Evolutionary conservation across 2,797 vertebrate species (phyloP), one percentile per base, ranked within the genome.

Genomic region (Parauchenoglanis punctatus): DNA sequence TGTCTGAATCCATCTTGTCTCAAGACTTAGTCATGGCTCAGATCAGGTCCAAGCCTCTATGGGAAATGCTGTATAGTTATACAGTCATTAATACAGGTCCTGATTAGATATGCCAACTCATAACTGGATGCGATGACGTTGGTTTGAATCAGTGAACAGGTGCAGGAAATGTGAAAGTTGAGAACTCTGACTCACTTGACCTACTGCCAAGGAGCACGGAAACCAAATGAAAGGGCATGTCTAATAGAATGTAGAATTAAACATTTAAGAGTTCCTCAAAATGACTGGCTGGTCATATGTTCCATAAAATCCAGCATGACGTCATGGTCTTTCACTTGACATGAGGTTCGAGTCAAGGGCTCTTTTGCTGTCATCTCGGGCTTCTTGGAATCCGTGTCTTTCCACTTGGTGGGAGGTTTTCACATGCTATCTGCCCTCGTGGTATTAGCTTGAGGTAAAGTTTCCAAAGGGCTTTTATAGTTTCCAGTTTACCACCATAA

Each of bases 61-160:
- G 25, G 83, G 85, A 87, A 63, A 83, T 44, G 28, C 28, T 15
- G 77, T 83, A 90, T 94, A 93, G 94, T 92, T 95, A 93, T 94
- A 93, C 92, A 31, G 65, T 78, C 88, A 89, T 84, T 63, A 81
- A 83, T 87, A 54, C 17, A 35, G 13, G 82, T 59, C 81, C 63
- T 86, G 86, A 87, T 86, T 85, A 83, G 86, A 85, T 23, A 67
- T 84, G 31, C 59, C 15, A 82, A 5, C 82, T 89, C 86, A 91
- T 91, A 92, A 92, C 90, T 59, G 90, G 89, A 83, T 67, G 90
- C 87, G 49, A 84, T 93, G 93, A 94, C 91, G 92, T 94, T 92
- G 92, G 88, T 81, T 76, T 93, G 93, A 95, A 91, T 95, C 93
- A 89, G 85, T 59, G 84, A 83, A 84, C 89, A 92, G 92, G 91